Percentiles rank a stretch among this genome's conserved stretches.
These are phyloP conservation scores for Eulithis prunata DNA, from an alignment of 2,888 invertebrate genomes.

Conservation along the genomic window DNA sequence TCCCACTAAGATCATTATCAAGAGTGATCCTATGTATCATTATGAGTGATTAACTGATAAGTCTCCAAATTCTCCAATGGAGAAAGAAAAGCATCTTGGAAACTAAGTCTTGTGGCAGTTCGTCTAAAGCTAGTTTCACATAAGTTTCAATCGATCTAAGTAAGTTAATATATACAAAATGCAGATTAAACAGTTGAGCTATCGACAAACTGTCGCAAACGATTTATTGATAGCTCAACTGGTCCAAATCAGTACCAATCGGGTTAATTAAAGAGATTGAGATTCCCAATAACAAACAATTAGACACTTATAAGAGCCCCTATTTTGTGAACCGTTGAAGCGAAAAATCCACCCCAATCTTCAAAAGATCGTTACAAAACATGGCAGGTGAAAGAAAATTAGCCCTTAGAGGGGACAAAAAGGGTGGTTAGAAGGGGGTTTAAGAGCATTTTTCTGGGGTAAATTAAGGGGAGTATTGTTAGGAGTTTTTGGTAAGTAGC, in stretches of 20 bases:
- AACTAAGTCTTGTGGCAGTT: too few relatives aligned
- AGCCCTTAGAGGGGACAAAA: conserved; percentile 52
- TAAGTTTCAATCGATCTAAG: too few relatives aligned
- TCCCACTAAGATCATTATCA: too few relatives aligned
- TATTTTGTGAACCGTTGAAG: conserved; percentile 48
- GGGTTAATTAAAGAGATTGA: background rate
- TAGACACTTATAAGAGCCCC: conserved; percentile 25
- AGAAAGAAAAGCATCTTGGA: too few relatives aligned
- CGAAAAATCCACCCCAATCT: conserved; percentile 60
- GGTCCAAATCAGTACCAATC: too few relatives aligned
- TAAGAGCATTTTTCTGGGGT: conserved; percentile 71
- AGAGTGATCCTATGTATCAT: too few relatives aligned
- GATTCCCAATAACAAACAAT: conserved; percentile 40
- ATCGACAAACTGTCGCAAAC: too few relatives aligned
- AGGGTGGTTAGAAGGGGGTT: conserved; percentile 42
- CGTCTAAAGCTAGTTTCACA: too few relatives aligned
- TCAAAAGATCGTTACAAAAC: conserved; percentile 60
- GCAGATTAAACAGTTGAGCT: too few relatives aligned
- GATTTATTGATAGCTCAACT: too few relatives aligned
- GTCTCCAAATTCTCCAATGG: too few relatives aligned
- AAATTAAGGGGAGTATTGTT: conserved; percentile 60
- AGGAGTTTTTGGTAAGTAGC: conserved; percentile 66
- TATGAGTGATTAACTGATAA: too few relatives aligned
- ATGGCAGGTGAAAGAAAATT: conserved; percentile 76
- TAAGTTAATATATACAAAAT: background rate